Percentiles rank a stretch among this genome's conserved stretches.
Conservation (phyloP, 2,797 vertebrate genomes). For the Fistularia tabacaria region DNA sequence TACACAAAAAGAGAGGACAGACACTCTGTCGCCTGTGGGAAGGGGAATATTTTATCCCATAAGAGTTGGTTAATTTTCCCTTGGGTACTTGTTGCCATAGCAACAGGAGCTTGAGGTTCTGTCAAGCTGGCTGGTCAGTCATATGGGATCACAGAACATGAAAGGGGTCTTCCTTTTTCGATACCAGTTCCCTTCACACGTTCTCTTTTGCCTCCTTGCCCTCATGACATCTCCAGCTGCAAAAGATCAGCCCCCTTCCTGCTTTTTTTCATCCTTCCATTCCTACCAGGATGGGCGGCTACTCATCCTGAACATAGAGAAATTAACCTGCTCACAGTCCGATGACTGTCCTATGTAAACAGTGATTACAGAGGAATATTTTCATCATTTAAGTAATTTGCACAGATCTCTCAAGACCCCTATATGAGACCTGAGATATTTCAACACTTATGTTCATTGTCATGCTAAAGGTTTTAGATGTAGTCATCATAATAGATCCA, state of each 20-base stretch:
- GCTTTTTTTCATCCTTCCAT: background rate
- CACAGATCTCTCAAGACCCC: too few relatives aligned
- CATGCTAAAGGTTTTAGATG: too few relatives aligned
- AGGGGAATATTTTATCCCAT: constrained; percentile 53
- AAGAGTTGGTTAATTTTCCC: constrained; percentile 48
- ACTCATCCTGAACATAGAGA: background rate
- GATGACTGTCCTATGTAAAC: background rate
- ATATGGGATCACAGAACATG: constrained; percentile 22
- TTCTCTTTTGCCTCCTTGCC: background rate
- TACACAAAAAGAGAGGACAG: constrained; percentile 47
- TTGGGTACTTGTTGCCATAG: constrained; percentile 59
- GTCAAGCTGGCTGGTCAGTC: constrained; percentile 38
- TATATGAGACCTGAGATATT: too few relatives aligned
- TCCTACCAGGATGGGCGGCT: background rate
- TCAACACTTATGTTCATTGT: too few relatives aligned
- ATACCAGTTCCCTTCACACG: constrained; percentile 13
- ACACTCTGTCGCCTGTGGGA: constrained; percentile 42
- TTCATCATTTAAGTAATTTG: too few relatives aligned
- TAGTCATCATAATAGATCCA: too few relatives aligned
- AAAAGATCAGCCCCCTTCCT: background rate
- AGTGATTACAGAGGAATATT: background rate
- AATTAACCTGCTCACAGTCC: background rate
- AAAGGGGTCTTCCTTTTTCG: constrained; percentile 27
- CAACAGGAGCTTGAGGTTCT: constrained; percentile 42
- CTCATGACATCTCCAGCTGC: background rate